Evolutionary conservation across 2,113 vertebrate genomes (phyloP), one percentile per base, ranked within the genome.

Genomic region (Heteronetta atricapilla): DNA sequence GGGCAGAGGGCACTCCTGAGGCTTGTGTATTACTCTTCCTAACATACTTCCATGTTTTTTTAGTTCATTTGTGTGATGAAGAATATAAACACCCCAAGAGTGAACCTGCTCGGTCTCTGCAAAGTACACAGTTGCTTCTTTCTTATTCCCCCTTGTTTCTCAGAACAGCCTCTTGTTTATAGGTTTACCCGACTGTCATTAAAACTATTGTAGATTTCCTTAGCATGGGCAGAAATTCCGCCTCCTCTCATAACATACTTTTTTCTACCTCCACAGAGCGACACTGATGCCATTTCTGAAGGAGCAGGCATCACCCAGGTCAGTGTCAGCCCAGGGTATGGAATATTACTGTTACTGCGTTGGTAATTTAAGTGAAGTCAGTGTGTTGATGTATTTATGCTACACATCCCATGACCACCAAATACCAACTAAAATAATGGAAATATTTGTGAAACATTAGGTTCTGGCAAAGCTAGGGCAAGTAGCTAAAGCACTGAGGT

Each of bases 331-430:
- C 0, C 10, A 15, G 15, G n/a, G 20, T 11, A 4, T 28, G 33
- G 21, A 5, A 8, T 9, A 10, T 33, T 31, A 3, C 52, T 21
- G n/a, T 25, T 14, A 29, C 46, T 36, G 5, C 9, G 0, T 0
- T 4, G 6, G 31, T 20, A 7, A 22, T 4, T 18, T 28, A 23
- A 18, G 17, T 10, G 19, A 7, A 19, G 7, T 18, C 15, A 26
- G 11, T 3, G 5, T 8, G 34, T 2, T 16, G 17, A 6, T 21
- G 8, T 2, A 8, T 6, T 5, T 12, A 16, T 11, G 3, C 3
- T 10, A 11, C 31, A 28, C 11, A 13, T 26, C 13, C 55, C 18
- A 31, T 8, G 19, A 34, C 8, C 6, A 10, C 19, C 9, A 25
- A 74, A 28, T 3, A 40, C 19, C 3, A 42, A 29, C 14, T 56